Base-by-base conservation (phyloP, 1,140 invertebrate genomes). In the Coenobita brevimanus region DNA sequence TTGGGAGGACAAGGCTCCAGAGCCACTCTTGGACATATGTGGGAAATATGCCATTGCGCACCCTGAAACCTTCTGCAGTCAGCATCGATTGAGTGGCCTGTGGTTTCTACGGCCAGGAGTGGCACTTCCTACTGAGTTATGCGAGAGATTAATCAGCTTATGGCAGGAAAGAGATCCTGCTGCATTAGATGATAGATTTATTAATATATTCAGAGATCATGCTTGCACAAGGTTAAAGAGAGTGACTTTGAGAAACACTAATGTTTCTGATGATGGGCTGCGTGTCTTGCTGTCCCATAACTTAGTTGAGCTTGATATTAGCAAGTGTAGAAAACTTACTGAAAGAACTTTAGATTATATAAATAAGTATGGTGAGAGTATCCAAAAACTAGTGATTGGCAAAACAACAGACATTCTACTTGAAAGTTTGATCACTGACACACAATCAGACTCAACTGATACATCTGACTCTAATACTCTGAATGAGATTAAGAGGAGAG, bases 171-270 rank as follows among this genome's bases (percentile, higher is more conserved):
- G 69, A 76, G 86, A 89, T 69, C 64, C 93, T 33, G 93, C 94
- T 89, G 90, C 13, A 43, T 60, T 91, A n/a, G 90, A 91, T 71
- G 89, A 91, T 89, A 93, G 93, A 80, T 95, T 97, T 90, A 94
- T 96, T 3, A 94, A 94, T 88, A 93, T 97, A 87, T 97, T 97
- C 91, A 92, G 94, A 89, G 95, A 97, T 92, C 93, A 93, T 10
- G 91, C 92, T 0, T 93, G 93, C 15, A 96, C 96, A 0, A 94
- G 95, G 82, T 92, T 98, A 3, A 95, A 95, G 90, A 93, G 94
- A 64, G 94, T 97, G 3, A 94, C 94, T 91, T 93, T 98, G 84
- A 93, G 94, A 71, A 94, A 96, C 91, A 95, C 95, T n/a, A 93
- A 93, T 13, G 93, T 98, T 21, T 95, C 94, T 15, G 95, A 96